Evolutionary conservation across 2,113 vertebrate species (phyloP).

Genomic region (Sturnus vulgaris): DNA sequence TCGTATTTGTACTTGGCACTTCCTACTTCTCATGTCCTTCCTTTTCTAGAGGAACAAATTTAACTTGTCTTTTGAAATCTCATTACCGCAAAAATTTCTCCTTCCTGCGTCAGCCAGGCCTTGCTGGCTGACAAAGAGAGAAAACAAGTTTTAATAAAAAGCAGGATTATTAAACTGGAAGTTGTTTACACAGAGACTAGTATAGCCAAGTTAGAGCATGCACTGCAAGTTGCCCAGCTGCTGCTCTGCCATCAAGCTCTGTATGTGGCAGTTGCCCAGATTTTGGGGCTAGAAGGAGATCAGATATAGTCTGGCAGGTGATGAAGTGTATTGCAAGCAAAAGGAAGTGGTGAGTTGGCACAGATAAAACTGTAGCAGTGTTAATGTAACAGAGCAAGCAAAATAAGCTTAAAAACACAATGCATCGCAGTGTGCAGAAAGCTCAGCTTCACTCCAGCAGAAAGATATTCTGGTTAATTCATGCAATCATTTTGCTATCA

Average conservation of each 20-base stretch:
- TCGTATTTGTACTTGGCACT: neutral
- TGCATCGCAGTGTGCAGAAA: neutral
- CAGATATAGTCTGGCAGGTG: neutral
- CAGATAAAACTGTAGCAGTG: neutral
- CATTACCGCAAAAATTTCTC: constrained; percentile 21
- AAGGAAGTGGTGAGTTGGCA: neutral
- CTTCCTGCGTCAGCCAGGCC: neutral
- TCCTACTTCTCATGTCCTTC: constrained; percentile 11
- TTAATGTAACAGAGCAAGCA: neutral
- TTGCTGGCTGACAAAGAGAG: neutral
- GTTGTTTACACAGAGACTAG: neutral
- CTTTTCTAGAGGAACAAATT: constrained; percentile 4
- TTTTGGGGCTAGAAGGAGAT: neutral
- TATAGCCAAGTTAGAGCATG: neutral
- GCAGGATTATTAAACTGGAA: neutral
- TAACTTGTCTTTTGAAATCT: constrained; percentile 45
- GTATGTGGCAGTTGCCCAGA: neutral
- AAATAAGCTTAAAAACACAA: neutral
- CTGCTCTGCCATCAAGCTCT: neutral
- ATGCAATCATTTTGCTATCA: neutral
- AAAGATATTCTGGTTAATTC: neutral
- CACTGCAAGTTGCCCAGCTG: neutral
- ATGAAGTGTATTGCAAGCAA: neutral
- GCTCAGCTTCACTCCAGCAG: neutral
- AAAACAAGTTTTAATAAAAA: neutral